Evolutionary conservation across 2,797 vertebrate species (phyloP).

Genomic region (Crypturellus tataupa): DNA sequence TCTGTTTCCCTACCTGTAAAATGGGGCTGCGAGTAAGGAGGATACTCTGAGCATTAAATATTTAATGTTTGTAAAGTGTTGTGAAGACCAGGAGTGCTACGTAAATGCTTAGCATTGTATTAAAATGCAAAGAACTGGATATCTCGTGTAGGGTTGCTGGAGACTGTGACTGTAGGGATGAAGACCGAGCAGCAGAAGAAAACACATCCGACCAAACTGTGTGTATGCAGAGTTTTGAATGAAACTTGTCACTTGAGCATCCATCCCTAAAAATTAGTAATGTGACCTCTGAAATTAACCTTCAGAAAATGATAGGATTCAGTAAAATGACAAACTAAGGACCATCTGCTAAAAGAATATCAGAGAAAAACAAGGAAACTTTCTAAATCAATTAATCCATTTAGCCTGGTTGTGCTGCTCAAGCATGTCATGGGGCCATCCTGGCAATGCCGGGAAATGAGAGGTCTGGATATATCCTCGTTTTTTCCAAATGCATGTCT

Average conservation of each 20-base stretch:
- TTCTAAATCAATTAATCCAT: background rate
- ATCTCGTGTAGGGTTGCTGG: slow-evolving; percentile 1
- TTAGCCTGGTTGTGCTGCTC: slow-evolving; percentile 6
- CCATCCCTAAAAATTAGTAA: background rate
- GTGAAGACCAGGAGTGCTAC: slow-evolving; percentile 46
- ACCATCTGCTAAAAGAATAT: background rate
- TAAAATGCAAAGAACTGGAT: slow-evolving; percentile 7
- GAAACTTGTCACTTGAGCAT: background rate
- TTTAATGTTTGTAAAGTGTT: slow-evolving; percentile 64
- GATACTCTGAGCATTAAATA: slow-evolving; percentile 54
- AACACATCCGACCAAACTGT: background rate
- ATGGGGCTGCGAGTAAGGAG: slow-evolving; percentile 32
- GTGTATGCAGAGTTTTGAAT: background rate
- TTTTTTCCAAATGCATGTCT: background rate
- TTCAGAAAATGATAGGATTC: background rate
- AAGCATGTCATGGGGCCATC: background rate
- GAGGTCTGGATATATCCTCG: background rate
- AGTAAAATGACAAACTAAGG: background rate
- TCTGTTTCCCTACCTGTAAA: slow-evolving; percentile 55
- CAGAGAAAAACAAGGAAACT: background rate
- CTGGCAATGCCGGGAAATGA: background rate
- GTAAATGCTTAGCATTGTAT: slow-evolving; percentile 38
- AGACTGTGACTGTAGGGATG: background rate
- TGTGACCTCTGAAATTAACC: background rate
- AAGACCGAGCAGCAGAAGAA: background rate